Percentiles rank a stretch among this genome's conserved stretches.
Evolutionary conservation across 2,113 vertebrate genomes (phyloP).

Genomic region (Empidonax alnorum): DNA sequence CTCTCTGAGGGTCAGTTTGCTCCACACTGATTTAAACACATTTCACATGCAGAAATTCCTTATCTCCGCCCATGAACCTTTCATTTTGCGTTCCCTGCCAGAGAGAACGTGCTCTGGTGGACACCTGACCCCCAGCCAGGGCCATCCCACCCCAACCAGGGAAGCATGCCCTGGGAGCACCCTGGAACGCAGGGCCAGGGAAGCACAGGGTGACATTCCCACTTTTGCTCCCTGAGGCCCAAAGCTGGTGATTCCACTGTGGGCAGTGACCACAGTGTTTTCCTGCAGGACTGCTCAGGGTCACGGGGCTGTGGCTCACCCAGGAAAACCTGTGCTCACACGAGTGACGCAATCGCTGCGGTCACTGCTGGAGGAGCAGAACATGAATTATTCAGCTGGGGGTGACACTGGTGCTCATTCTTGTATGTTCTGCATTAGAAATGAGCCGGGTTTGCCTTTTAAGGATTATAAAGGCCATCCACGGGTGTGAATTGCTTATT

Average conservation of each 20-base stretch:
- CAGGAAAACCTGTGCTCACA: neutral
- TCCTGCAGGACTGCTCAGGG: neutral
- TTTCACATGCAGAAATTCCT: neutral
- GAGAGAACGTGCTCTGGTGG: neutral
- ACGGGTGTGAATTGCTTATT: neutral
- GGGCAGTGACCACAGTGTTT: neutral
- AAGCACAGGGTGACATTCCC: neutral
- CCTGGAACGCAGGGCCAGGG: accelerated
- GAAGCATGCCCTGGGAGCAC: neutral
- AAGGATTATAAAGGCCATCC: neutral
- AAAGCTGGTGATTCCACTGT: accelerated
- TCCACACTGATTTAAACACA: neutral
- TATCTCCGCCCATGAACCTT: neutral
- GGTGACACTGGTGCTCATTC: neutral
- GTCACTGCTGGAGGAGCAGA: neutral
- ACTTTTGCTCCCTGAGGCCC: neutral
- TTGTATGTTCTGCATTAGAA: neutral
- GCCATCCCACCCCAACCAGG: neutral
- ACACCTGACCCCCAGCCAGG: neutral
- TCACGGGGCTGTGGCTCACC: constrained; percentile 11
- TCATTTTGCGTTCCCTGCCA: neutral
- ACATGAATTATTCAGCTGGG: neutral
- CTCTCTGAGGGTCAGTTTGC: neutral
- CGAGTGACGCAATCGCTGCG: neutral
- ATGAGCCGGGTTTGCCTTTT: neutral